Conservation (phyloP, 2,113 vertebrate species). For the Morone chrysops region DNA sequence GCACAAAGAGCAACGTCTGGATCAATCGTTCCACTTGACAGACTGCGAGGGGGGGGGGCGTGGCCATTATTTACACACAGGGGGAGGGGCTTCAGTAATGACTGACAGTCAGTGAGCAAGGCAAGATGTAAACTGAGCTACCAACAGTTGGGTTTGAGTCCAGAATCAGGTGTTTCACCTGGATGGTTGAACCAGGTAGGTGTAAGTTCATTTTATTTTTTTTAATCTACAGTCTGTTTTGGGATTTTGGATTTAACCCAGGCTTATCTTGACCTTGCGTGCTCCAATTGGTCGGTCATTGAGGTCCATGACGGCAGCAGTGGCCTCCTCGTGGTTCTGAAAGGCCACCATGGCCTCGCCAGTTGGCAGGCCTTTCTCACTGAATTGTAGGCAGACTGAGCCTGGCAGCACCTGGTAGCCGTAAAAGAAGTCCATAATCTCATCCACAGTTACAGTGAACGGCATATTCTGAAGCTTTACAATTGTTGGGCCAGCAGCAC, state of each 20-base stretch:
- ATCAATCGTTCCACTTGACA: slow-evolving; percentile 33
- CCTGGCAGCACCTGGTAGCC: slow-evolving; percentile 97
- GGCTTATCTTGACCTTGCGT: slow-evolving; percentile 96
- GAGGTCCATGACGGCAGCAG: slow-evolving; percentile 96
- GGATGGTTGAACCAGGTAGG: slow-evolving; percentile 11
- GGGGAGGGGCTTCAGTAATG: slow-evolving; percentile 15
- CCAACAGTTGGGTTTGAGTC: background rate
- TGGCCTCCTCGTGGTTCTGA: slow-evolving; percentile 95
- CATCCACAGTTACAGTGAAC: slow-evolving; percentile 97
- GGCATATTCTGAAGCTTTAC: slow-evolving; percentile 99
- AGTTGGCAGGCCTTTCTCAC: slow-evolving; percentile 97
- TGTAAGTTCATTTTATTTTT: background rate
- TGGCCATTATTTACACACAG: slow-evolving; percentile 48
- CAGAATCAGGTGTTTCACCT: slow-evolving; percentile 3
- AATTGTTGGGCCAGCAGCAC: slow-evolving; percentile 86
- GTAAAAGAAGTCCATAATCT: slow-evolving; percentile 99
- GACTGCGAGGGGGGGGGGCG: slow-evolving; percentile 17
- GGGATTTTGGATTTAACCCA: slow-evolving; percentile 82
- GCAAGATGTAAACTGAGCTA: background rate
- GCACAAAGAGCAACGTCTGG: slow-evolving; percentile 33
- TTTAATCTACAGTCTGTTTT: slow-evolving; percentile 22
- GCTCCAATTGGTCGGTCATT: slow-evolving; percentile 98
- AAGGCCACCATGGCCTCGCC: slow-evolving; percentile 99
- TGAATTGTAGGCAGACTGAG: slow-evolving; percentile 97
- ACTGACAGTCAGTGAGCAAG: slow-evolving; percentile 20